Evolutionary conservation across 37 sponge, comb jelly and placozoan genomes (phyloP), one percentile per base, ranked within the genome.

Genomic region (Beroe forskalii): DNA sequence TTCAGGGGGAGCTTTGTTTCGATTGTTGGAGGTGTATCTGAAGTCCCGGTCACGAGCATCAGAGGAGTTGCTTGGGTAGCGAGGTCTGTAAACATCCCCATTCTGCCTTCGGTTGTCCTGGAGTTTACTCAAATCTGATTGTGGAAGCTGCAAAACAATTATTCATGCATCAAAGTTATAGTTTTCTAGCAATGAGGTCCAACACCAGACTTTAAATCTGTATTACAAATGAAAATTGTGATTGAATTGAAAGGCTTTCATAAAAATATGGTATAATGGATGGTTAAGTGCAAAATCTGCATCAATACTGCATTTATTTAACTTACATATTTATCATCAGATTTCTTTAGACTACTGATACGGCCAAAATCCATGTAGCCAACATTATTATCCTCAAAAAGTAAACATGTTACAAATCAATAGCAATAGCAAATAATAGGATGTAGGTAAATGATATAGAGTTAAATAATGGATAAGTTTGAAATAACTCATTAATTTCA

Each of bases 41-140:
- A 14, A 32, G 4, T 69, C 72, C 17, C 72, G 28, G 41, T 80
- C 86, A 23, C 86, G 23, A 35, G 27, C 42, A 23, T 80, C 86
- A 44, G 86, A 44, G 14, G 86, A 80, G 55, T 80, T 80, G 30
- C 86, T 80, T 23, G 86, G 55, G 86, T 80, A 80, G 1, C 86
- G 28, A 33, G 72, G 72, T 17, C 72, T 27, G 32, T 69, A 69
- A 20, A 69, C 72, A 69, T 69, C 72, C 27, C 19, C 1, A 69
- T 27, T 14, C 1, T 32, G 72, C 4, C 32, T 37, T 20, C 72
- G 2, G 39, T 69, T 33, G 35, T 32, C 72, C 12, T 69, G 27
- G 19, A 33, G 38, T 69, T 14, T 36, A 12, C 72, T 32, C 32
- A 69, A 32, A 35, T 69, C 37, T 33, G 72, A 69, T 33, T 69